Evolutionary conservation across 1,140 invertebrate genomes (phyloP).

Genomic region (Neotoxoptera formosana): DNA sequence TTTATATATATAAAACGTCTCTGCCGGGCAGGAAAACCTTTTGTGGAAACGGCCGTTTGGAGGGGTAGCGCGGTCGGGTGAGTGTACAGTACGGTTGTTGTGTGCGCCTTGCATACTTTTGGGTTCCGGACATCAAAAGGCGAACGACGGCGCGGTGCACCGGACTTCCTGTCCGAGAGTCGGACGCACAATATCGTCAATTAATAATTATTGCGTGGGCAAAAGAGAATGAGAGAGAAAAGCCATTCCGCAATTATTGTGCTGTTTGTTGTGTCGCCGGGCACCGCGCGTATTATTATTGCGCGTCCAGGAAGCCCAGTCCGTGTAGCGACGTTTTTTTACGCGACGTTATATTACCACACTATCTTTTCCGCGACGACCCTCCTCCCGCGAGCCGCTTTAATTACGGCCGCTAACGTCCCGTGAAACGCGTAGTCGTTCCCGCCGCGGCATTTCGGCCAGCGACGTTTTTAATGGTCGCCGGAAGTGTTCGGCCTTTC

Average conservation of each 20-base stretch:
- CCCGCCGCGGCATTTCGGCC: not conserved
- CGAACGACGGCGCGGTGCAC: not conserved
- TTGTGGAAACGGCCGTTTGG: conserved; percentile 6
- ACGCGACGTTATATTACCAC: not conserved
- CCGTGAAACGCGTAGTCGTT: conserved; percentile 43
- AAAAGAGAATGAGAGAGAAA: not conserved
- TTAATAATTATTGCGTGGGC: conserved; percentile 47
- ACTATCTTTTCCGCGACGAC: not conserved
- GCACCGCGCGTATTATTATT: not conserved
- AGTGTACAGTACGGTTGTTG: too few species aligned
- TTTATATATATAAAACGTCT: not conserved
- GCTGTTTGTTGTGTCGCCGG: conserved; percentile 25
- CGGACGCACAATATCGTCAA: conserved; percentile 51
- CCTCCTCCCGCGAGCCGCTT: conserved; percentile 5
- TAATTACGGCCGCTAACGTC: conserved; percentile 48
- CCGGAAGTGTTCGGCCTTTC: conserved; percentile 47
- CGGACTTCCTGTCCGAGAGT: conserved; percentile 51
- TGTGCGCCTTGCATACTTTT: conserved; percentile 8
- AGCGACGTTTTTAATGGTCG: conserved; percentile 29
- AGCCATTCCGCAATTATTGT: conserved; percentile 40
- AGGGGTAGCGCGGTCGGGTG: too few species aligned
- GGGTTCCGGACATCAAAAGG: conserved; percentile 48
- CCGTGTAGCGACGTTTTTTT: conserved; percentile 1
- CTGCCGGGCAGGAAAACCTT: not conserved
- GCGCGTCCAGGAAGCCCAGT: not conserved